Conservation (phyloP, 2,888 invertebrate species). For the Dasysyrphus tricinctus region DNA sequence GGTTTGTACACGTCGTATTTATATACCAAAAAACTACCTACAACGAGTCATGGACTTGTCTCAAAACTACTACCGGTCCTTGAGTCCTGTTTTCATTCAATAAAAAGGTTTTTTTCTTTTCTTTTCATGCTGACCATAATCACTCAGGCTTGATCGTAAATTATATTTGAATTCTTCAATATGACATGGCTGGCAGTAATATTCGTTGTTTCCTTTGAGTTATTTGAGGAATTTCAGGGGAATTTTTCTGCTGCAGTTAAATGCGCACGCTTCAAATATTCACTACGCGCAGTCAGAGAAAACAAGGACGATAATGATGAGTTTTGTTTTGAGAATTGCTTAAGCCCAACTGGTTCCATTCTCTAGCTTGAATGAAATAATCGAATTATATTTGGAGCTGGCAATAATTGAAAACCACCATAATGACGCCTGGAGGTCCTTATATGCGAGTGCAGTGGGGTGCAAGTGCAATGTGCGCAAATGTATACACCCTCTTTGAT, state of each 20-base stretch:
- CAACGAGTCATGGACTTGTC: slow-evolving; percentile 17
- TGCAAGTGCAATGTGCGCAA: slow-evolving; percentile 1
- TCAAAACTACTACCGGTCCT: slow-evolving; percentile 59
- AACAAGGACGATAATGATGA: slow-evolving; percentile 18
- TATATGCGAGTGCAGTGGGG: background rate
- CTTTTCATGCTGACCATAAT: slow-evolving; percentile 59
- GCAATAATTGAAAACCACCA: slow-evolving; percentile 47
- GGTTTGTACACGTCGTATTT: background rate
- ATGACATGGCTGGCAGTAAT: slow-evolving; percentile 63
- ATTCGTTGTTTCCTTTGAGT: slow-evolving; percentile 56
- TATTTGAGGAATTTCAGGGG: slow-evolving; percentile 33
- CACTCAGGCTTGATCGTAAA: slow-evolving; percentile 70
- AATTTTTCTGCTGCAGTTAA: slow-evolving; percentile 19
- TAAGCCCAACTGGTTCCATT: slow-evolving; percentile 34
- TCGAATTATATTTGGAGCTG: slow-evolving; percentile 69
- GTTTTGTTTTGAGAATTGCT: slow-evolving; percentile 27
- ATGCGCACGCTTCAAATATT: slow-evolving; percentile 69
- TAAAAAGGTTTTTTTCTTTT: slow-evolving; percentile 9
- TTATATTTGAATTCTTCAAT: slow-evolving; percentile 58
- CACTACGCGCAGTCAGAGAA: background rate
- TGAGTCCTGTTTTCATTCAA: slow-evolving; percentile 64
- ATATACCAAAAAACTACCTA: background rate
- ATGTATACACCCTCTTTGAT: slow-evolving; percentile 44
- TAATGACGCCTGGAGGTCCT: slow-evolving; percentile 51
- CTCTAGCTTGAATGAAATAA: slow-evolving; percentile 52